phyloP scores from a whole-genome alignment of 2,888 invertebrate species.

The Resseliella maxima region DNA sequence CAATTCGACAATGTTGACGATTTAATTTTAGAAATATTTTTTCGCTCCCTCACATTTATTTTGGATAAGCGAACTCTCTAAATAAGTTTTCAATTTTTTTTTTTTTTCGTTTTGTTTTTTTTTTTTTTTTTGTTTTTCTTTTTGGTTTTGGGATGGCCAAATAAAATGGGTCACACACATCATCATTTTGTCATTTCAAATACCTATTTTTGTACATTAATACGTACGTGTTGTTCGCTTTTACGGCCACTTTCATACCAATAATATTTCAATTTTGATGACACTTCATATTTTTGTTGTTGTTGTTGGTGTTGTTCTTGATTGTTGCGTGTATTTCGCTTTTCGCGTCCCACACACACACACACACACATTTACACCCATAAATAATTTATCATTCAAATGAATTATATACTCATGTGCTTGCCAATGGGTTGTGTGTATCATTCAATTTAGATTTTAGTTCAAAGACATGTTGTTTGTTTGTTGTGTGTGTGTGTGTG shows the following conservation, averaged over 20 bases:
- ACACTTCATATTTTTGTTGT: not conserved
- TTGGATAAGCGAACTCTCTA: not conserved
- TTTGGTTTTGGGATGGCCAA: not conserved
- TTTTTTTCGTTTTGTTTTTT: not conserved
- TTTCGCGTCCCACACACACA: too few species aligned
- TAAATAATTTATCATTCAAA: too few species aligned
- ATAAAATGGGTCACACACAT: slow-evolving; percentile 10
- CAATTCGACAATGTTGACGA: slow-evolving; percentile 8
- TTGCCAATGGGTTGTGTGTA: too few species aligned
- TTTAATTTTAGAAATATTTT: not conserved
- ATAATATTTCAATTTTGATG: slow-evolving; percentile 50
- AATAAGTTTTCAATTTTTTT: not conserved
- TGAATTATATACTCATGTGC: too few species aligned
- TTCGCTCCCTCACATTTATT: not conserved
- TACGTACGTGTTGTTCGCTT: not conserved
- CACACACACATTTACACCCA: too few species aligned
- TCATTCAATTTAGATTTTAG: too few species aligned
- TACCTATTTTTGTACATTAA: slow-evolving; percentile 1
- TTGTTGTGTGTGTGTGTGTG: too few species aligned
- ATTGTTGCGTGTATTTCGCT: not conserved
- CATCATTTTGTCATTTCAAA: slow-evolving; percentile 10
- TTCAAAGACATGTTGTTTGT: too few species aligned
- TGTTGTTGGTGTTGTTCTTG: not conserved
- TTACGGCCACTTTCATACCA: slow-evolving; percentile 23
- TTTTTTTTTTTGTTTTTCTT: not conserved